phyloP scores from a whole-genome alignment of 2,113 vertebrate species.

The Hypocryptadius cinnamomeus region DNA sequence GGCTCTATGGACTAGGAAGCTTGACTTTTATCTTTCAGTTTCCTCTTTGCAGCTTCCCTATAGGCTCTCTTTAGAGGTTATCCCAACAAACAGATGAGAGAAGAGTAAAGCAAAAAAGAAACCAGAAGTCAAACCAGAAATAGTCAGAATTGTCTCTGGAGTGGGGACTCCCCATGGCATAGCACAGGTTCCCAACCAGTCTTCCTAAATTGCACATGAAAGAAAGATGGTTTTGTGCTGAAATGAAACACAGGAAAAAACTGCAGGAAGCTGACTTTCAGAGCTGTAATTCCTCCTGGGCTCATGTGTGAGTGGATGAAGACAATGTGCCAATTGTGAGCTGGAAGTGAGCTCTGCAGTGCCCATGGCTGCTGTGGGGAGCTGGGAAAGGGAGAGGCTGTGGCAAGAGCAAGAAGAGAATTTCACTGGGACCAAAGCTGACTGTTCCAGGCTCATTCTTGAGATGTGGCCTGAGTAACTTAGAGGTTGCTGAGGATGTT shows the following conservation, averaged over 20 bases:
- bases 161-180: background rate
- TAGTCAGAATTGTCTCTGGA: background rate
- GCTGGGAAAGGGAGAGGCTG: background rate
- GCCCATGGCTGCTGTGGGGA: background rate
- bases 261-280: background rate
- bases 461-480: background rate
- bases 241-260: background rate
- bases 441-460: background rate
- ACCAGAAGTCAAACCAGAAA: background rate
- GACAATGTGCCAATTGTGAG: rapidly evolving
- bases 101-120: background rate
- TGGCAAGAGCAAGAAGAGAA: background rate
- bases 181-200: background rate
- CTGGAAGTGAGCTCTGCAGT: background rate
- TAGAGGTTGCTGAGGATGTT: background rate
- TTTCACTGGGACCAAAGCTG: background rate
- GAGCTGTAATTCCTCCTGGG: background rate
- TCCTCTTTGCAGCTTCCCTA: background rate
- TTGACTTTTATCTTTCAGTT: background rate
- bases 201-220: background rate
- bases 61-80: background rate
- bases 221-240: background rate
- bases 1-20: background rate
- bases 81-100: background rate
- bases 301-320: background rate